Conservation (phyloP, 2,888 invertebrate genomes). For the Fabriciana adippe region DNA sequence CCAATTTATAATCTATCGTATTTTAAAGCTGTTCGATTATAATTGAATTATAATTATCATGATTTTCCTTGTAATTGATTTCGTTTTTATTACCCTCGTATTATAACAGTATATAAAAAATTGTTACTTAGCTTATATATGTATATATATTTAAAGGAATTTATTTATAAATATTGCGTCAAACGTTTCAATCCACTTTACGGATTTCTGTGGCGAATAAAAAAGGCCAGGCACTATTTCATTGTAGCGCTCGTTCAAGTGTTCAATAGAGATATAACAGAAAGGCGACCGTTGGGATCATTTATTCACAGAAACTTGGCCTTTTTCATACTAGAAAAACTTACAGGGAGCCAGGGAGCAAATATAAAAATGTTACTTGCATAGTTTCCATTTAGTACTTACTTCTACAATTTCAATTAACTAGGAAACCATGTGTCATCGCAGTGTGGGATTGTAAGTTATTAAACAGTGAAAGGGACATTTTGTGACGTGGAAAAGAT, state of each 20-base stretch:
- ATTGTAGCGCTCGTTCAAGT: conserved; percentile 43
- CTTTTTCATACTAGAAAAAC: conserved; percentile 49
- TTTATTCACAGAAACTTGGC: conserved; percentile 64
- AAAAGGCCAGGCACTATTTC: conserved; percentile 40
- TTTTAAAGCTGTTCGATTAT: no score
- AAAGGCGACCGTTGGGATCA: conserved; percentile 62
- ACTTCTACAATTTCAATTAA: conserved; percentile 26
- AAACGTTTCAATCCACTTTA: conserved; percentile 31
- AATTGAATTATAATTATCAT: no score
- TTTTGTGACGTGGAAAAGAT: neutral
- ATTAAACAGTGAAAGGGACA: neutral
- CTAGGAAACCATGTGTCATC: conserved; percentile 18
- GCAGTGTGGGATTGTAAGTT: conserved; percentile 32
- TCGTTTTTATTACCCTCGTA: no score
- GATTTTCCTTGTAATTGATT: no score
- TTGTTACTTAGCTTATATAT: neutral
- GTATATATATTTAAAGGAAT: conserved; percentile 11
- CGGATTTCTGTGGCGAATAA: conserved; percentile 32
- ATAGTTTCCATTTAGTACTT: conserved; percentile 27
- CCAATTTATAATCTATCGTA: no score
- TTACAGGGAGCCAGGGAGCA: conserved; percentile 42
- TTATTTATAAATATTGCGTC: conserved; percentile 18
- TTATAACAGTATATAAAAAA: neutral
- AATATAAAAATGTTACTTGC: conserved; percentile 20
- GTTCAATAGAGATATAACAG: conserved; percentile 56